Base-by-base conservation (phyloP, 2,113 vertebrate genomes). In the Sylvia atricapilla region DNA sequence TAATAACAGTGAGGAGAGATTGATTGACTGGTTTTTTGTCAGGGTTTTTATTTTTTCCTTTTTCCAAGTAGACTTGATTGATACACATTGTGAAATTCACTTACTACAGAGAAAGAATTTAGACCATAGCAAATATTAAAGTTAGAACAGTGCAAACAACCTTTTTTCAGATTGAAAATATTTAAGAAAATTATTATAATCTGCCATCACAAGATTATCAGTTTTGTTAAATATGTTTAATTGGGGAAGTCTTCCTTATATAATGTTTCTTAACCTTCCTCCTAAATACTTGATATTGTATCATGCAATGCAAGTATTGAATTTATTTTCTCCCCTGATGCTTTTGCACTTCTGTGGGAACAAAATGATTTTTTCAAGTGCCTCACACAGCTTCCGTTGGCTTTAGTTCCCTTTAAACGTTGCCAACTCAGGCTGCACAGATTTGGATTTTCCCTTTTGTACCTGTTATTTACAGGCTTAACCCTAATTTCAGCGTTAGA, bases 401-500 rank as follows among this genome's bases (percentile, higher is more conserved):
- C 96, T 93, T 82, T 66, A 85, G 78, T 80, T 95, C 70, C 87
- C 80, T 92, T 85, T 92, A 81, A 94, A 82, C 5, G 3, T 23
- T 97, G 95, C 96, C 95, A 97, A 77, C 41, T 84, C 66, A 46
- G 83, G 25, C 92, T 92, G 83, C n/a, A n/a, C 14, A 78, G 68
- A 93, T 90, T 90, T 64, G 62, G 79, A 94, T 60, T 66, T 75
- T 80, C 84, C 27, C 53, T 94, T 95, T 89, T 94, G 87, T 94
- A 95, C 79, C 79, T 95, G 94, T 49, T 97, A 75, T 90, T 93
- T 93, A 89, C 88, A 92, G 67, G 73, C 79, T 95, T 93, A 94
- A 88, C 56, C 69, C 56, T 87, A 87, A 91, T 94, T 93, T 94
- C 68, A 64, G 79, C 33, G 44, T 47, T 86, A 75, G 41, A 92